These are phyloP conservation scores for Desoria tigrina DNA, from an alignment of 2,888 invertebrate species.

Conservation along the genomic window DNA sequence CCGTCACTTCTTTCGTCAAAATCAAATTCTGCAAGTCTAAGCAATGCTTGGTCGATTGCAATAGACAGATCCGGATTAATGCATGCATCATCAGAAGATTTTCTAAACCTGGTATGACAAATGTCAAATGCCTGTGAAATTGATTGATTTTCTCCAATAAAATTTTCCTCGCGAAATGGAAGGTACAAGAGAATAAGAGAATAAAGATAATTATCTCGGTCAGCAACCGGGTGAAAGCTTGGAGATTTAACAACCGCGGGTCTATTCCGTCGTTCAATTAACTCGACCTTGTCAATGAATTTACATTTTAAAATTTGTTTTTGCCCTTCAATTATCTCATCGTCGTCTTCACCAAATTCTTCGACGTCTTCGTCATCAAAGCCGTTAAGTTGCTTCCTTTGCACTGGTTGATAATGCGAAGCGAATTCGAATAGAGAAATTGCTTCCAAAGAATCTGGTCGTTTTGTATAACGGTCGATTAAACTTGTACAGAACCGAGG, in stretches of 20 bases:
- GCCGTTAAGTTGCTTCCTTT: too few species aligned
- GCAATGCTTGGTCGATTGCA: constrained; percentile 5
- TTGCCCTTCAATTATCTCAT: too few species aligned
- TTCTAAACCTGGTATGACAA: constrained; percentile 2
- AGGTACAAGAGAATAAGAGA: constrained; percentile 11
- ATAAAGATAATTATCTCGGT: constrained; percentile 20
- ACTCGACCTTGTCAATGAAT: too few species aligned
- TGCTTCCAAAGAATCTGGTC: neutral
- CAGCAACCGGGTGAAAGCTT: constrained; percentile 13
- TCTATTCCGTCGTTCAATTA: neutral
- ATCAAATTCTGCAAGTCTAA: neutral
- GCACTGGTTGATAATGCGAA: constrained; percentile 13
- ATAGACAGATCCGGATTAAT: constrained; percentile 8
- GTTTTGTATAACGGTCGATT: constrained; percentile 20
- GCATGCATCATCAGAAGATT: constrained; percentile 3
- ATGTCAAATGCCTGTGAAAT: constrained; percentile 3
- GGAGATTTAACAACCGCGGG: constrained; percentile 22
- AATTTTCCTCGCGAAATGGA: constrained; percentile 11
- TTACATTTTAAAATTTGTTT: too few species aligned
- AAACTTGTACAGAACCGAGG: constrained; percentile 15
- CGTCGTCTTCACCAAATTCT: constrained; percentile 5
- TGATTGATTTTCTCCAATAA: neutral
- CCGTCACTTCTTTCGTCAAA: neutral
- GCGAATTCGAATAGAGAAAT: constrained; percentile 30
- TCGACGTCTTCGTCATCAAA: neutral